Evolutionary conservation across 2,113 vertebrate genomes (phyloP).

Genomic region (Dolichallabes microphthalmus): DNA sequence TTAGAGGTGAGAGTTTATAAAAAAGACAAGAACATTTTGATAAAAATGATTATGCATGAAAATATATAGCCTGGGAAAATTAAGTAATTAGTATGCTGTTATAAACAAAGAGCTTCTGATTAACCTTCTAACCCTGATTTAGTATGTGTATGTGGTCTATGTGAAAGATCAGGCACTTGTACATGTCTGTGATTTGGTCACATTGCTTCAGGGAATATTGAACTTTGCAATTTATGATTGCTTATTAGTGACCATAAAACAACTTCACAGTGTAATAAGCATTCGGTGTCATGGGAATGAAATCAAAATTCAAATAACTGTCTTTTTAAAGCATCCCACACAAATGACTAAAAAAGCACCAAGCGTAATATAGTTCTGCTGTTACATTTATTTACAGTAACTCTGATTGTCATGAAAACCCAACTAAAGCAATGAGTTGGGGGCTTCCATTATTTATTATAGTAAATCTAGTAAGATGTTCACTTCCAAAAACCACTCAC

Average conservation of each 20-base stretch:
- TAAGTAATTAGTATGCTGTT: background rate
- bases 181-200: background rate
- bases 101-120: constrained; percentile 9
- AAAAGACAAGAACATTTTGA: background rate
- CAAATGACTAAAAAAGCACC: background rate
- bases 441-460: constrained; percentile 4
- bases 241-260: constrained; percentile 8
- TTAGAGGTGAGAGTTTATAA: background rate
- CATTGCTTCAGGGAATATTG: constrained; percentile 3
- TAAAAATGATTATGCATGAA: background rate
- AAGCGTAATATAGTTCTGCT: background rate
- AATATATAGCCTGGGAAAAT: constrained; percentile 8
- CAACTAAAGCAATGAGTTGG: background rate
- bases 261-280: background rate
- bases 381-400: background rate
- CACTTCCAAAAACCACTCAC: background rate
- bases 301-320: background rate
- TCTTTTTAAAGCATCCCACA: background rate
- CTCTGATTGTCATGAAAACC: background rate
- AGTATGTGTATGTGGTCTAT: background rate
- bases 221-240: constrained; percentile 1
- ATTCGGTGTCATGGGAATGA: background rate
- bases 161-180: background rate
- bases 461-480: background rate
- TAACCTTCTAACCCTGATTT: constrained; percentile 7